Evolutionary conservation across 2,113 vertebrate species (phyloP), one percentile per base, ranked within the genome.

Genomic region (Corvus cornix): DNA sequence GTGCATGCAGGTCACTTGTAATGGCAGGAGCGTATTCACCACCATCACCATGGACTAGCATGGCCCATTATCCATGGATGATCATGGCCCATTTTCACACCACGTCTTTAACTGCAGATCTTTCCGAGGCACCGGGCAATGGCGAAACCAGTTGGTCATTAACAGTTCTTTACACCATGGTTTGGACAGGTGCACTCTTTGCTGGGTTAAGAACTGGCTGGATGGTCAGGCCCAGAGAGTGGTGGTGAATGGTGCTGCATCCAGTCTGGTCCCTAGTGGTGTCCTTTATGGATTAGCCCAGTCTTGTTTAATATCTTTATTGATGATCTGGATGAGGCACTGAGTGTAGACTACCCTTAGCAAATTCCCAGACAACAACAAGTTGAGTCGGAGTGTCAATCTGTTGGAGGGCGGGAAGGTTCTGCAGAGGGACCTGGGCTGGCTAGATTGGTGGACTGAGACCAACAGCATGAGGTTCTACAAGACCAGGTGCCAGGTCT

Each of bases 71-170:
- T 52, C 23, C 10, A 43, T 8, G 12, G 59, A 43, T 22, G 23
- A 28, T n/a, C 23, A 16, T 12, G 28, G 21, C 13, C 31, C 15
- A 26, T 37, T 39, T 21, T 39, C n/a, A 39, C 13, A 22, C 17
- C n/a, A 33, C 9, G 4, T 21, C 21, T 67, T 80, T 46, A 67
- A 31, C n/a, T 20, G n/a, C 13, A 37, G 63, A 21, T 56, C 31
- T 30, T 48, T 39, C 63, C 1, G 2, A 39, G 3, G 10, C n/a
- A 27, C 8, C 0, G 2, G 23, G 43, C 17, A 81, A 6, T 14
- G 18, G 5, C 9, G 23, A 49, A 69, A n/a, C 22, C 18, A n/a
- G 18, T 9, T 39, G 43, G 18, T 69, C 28, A 17, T 27, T 22
- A 27, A 39, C 17, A 39, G 27, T 11, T 31, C 18, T 68, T 48